Base-by-base conservation (phyloP, 1,140 invertebrate species). In the Drosophila lini region DNA sequence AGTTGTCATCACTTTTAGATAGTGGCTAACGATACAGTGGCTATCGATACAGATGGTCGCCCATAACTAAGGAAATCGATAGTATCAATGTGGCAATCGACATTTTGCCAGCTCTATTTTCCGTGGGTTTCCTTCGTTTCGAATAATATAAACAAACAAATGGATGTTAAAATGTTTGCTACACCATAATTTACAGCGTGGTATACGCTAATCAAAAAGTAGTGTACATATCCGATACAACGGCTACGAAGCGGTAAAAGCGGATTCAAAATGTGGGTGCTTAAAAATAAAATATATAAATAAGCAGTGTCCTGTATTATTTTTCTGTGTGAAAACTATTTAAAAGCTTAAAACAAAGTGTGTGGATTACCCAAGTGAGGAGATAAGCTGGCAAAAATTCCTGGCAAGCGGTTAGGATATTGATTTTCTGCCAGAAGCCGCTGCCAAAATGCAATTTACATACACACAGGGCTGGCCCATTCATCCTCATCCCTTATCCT, bases 341-440 rank as follows among this genome's bases (percentile, higher is more conserved):
- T 19, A 28, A 34, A 15, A 0, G 6, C 15, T 28, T 13, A 10
- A 28, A 61, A 7, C 1, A 38, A 34, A 16, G 13, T 19, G 6
- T 44, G 15, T 11, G 31, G 13, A 28, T 52, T 44, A 52, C 31
- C 31, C 5, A 41, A 31, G 11, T 65, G 11, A 28, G 36, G 1
- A 13, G 15, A 28, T 32, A 11, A 25, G 15, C 22, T 3, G 22
- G 28, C 31, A 31, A n/a, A 77, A 47, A 68, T 15, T 53, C 15
- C 47, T 63, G 61, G 32, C 53, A 61, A 65, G 47, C 31, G n/a
- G 48, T 48, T 36, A 5, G 40, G 16, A 32, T 83, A 83, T 83
- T 85, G 81, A 83, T 83, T 83, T 83, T 82, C 67, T 57, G 40
- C 22, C 56, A 34, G 59, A 84, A 50, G 62, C 71, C 76, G 71